These are phyloP conservation scores for Trichechus manatus DNA, from an alignment of 2,113 vertebrate genomes.

Conservation along the genomic window DNA sequence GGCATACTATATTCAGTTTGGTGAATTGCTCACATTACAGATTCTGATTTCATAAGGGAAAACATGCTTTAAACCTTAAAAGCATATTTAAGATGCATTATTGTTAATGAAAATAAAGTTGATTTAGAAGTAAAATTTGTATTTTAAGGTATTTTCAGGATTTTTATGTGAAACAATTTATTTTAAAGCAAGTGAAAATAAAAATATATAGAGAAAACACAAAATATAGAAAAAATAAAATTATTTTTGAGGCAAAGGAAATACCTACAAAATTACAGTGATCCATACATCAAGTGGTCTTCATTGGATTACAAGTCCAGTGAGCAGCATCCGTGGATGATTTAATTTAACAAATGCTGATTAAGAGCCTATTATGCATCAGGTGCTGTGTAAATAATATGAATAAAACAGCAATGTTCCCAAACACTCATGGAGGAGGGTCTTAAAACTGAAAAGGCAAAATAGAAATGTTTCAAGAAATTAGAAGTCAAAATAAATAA, in stretches of 20 bases:
- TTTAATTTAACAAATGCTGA: not conserved
- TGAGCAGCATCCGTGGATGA: not conserved
- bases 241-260: not conserved
- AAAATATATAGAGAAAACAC: not conserved
- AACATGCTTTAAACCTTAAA: conserved; percentile 19
- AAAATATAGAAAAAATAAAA: not conserved
- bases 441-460: conserved; percentile 28
- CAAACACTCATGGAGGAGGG: not conserved
- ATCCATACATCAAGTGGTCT: not conserved
- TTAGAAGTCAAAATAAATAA: conserved; percentile 31
- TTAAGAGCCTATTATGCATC: not conserved
- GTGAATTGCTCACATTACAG: not conserved
- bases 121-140: not conserved
- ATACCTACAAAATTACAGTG: not conserved
- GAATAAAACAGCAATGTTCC: not conserved
- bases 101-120: not conserved
- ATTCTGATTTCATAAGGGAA: not conserved
- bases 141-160: not conserved
- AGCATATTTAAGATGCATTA: not conserved
- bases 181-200: conserved; percentile 20
- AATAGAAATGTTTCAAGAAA: conserved; percentile 18
- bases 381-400: not conserved
- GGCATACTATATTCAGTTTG: not conserved
- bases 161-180: not conserved
- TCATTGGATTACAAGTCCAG: not conserved